phyloP scores from a whole-genome alignment of 2,113 vertebrate species.

The Empidonax traillii region DNA sequence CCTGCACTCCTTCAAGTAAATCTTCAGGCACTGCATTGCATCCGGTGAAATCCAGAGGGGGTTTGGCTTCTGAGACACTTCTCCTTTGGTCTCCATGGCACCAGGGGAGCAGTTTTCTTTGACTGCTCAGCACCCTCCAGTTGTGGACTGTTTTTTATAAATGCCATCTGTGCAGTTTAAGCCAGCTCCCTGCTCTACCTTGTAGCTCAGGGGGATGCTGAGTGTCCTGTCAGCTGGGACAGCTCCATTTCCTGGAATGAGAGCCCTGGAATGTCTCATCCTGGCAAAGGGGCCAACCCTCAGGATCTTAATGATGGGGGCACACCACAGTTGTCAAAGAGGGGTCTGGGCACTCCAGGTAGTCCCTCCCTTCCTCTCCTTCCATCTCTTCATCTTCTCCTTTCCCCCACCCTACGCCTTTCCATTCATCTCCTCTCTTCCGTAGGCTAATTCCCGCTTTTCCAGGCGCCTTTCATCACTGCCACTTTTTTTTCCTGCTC shows the following conservation, averaged over 20 bases:
- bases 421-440: neutral
- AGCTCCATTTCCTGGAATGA: rapidly evolving
- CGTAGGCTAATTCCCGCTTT: rapidly evolving
- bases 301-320: neutral
- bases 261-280: neutral
- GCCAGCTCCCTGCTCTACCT: neutral
- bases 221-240: rapidly evolving
- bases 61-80: neutral
- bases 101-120: neutral
- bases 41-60: neutral
- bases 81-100: neutral
- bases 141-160: neutral
- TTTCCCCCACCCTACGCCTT: neutral
- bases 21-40: neutral
- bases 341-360: neutral
- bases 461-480: neutral
- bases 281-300: neutral
- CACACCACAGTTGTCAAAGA: rapidly evolving
- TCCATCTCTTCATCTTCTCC: neutral
- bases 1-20: neutral
- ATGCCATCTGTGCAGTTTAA: neutral
- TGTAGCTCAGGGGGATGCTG: neutral
- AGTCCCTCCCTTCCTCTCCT: neutral
- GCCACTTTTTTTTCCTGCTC: neutral
- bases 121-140: neutral